Conservation (phyloP, 2,797 vertebrate genomes). For the Oreochromis grahami region DNA sequence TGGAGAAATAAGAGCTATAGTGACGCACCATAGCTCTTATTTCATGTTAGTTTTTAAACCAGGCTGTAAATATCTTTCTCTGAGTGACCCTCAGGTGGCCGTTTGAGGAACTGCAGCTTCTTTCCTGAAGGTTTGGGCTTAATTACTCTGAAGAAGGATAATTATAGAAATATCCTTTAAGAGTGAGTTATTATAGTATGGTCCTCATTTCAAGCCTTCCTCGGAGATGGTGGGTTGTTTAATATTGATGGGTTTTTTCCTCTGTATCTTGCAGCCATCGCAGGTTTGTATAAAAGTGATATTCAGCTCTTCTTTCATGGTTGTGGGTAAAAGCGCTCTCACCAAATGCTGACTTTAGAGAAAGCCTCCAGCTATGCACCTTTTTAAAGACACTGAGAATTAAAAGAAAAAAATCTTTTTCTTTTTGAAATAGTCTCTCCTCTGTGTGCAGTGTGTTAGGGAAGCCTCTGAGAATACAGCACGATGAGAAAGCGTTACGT, state of each 20-base stretch:
- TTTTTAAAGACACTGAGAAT: not conserved
- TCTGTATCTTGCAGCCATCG: not conserved
- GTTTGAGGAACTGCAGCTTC: not conserved
- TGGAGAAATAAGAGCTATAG: not conserved
- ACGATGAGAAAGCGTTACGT: rapidly evolving
- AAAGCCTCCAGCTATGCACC: not conserved
- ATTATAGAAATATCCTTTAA: not conserved
- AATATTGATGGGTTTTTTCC: not conserved
- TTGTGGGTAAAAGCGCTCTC: not conserved
- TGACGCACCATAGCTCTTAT: rapidly evolving
- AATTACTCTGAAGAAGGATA: not conserved
- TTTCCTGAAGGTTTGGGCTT: not conserved
- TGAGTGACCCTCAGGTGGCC: not conserved
- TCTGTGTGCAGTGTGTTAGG: not conserved
- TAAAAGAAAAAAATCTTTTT: not conserved
- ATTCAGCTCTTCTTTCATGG: not conserved
- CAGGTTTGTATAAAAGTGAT: not conserved
- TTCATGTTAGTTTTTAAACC: not conserved
- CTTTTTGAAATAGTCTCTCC: not conserved
- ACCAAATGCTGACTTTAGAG: not conserved
- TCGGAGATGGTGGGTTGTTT: not conserved
- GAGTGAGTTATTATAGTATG: not conserved
- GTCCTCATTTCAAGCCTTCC: not conserved
- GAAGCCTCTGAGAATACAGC: not conserved
- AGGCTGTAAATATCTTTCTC: not conserved